phyloP scores from a whole-genome alignment of 2,113 vertebrate species.

The Pseudopipra pipra region DNA sequence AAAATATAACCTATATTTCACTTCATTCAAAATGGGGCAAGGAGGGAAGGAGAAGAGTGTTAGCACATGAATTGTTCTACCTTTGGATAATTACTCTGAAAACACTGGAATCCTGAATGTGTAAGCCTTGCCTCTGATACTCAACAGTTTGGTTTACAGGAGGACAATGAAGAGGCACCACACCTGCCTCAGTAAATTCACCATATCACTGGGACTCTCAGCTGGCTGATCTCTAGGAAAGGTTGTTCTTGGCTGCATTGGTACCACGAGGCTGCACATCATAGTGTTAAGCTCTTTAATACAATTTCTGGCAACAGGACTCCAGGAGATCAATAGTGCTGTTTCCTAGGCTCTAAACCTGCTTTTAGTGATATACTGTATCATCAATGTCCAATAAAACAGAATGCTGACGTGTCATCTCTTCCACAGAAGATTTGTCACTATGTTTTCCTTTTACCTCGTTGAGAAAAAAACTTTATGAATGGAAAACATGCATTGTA shows the following conservation, averaged over 20 bases:
- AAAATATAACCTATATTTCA: background rate
- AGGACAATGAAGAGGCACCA: background rate
- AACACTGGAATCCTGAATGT: background rate
- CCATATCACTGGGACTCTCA: background rate
- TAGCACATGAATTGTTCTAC: background rate
- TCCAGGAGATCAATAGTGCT: conserved; percentile 59
- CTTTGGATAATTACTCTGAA: background rate
- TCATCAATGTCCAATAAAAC: conserved; percentile 39
- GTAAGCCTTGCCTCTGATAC: background rate
- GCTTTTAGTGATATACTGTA: conserved; percentile 51
- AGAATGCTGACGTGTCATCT: conserved; percentile 35
- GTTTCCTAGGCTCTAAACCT: conserved; percentile 58
- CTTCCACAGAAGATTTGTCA: background rate
- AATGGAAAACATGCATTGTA: background rate
- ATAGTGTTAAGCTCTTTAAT: conserved; percentile 41
- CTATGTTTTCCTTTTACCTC: background rate
- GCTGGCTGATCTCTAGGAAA: background rate
- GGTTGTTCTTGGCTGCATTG: background rate
- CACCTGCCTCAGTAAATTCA: background rate
- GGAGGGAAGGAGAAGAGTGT: background rate
- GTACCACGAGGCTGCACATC: background rate
- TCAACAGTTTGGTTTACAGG: background rate
- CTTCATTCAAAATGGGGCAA: background rate
- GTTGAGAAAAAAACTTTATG: background rate
- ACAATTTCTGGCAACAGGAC: conserved; percentile 41